Conservation (phyloP, 2,888 invertebrate species). For the Standfussiana lucernea region DNA sequence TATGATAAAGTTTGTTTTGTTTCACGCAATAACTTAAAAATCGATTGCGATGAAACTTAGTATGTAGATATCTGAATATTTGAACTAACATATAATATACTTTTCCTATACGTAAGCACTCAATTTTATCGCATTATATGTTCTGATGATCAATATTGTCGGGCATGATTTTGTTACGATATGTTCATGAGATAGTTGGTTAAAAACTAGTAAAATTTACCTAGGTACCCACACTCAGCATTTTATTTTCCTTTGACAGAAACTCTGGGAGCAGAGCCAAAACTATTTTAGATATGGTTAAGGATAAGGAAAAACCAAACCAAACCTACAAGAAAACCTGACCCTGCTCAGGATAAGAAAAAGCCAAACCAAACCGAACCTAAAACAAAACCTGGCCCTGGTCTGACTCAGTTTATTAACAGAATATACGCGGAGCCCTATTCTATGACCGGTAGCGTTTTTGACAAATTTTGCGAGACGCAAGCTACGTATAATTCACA, state of each 20-base stretch:
- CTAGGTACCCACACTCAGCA: not conserved
- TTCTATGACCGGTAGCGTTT: constrained; percentile 12
- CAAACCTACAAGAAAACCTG: constrained; percentile 7
- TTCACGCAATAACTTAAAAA: not conserved
- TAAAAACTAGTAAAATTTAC: not conserved
- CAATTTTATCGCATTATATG: too few species aligned
- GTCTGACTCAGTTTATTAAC: constrained; percentile 16
- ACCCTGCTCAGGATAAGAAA: not conserved
- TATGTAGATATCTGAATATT: too few species aligned
- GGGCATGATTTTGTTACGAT: not conserved
- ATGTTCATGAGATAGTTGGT: constrained; percentile 12
- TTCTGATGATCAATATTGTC: too few species aligned
- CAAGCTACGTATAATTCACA: constrained; percentile 30
- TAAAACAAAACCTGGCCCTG: constrained; percentile 10
- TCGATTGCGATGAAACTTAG: not conserved
- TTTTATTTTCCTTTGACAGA: constrained; percentile 11
- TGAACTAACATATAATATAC: too few species aligned
- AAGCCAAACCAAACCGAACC: not conserved
- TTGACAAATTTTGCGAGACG: constrained; percentile 34
- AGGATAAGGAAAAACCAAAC: constrained; percentile 4
- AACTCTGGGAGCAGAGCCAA: constrained; percentile 11
- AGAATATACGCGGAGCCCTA: constrained; percentile 20
- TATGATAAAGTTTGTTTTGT: constrained; percentile 7
- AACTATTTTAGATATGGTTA: constrained; percentile 14
- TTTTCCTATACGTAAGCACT: too few species aligned